Percentiles rank a stretch among this genome's conserved stretches.
These are phyloP conservation scores for Calliopum simillimum DNA, from an alignment of 2,888 invertebrate genomes.

Conservation along the genomic window DNA sequence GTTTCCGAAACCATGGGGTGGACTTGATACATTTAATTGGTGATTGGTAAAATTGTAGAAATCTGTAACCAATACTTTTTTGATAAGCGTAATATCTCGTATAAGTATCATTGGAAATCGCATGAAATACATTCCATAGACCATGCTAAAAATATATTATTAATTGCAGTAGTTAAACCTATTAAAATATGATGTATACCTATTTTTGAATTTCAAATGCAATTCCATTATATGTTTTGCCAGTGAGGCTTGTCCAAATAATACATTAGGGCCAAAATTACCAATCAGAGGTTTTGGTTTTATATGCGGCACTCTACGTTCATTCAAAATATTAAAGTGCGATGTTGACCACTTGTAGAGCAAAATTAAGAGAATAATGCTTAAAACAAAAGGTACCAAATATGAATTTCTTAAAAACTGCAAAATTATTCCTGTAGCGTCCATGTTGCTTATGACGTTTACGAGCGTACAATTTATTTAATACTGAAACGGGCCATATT, in stretches of 20 bases:
- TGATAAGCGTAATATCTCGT: conserved; percentile 70
- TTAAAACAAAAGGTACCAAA: not conserved
- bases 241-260: conserved; percentile 20
- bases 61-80: conserved; percentile 70
- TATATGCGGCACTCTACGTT: conserved; percentile 49
- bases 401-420: not conserved
- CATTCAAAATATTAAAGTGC: conserved; percentile 47
- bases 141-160: conserved; percentile 52
- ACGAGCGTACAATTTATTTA: too few species aligned
- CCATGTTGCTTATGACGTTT: too few species aligned
- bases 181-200: conserved; percentile 10
- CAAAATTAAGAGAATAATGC: not conserved
- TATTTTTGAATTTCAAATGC: conserved; percentile 38
- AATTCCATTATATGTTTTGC: conserved; percentile 37
- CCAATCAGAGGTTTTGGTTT: conserved; percentile 55
- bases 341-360: conserved; percentile 52
- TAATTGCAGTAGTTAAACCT: too few species aligned
- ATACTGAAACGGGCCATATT: too few species aligned
- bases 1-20: conserved; percentile 68
- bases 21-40: conserved; percentile 50
- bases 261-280: not conserved
- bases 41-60: conserved; percentile 71
- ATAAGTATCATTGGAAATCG: conserved; percentile 65
- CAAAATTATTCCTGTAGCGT: too few species aligned
- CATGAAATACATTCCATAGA: conserved; percentile 69